Evolutionary conservation across 2,113 vertebrate species (phyloP).

Genomic region (Podarcis muralis): DNA sequence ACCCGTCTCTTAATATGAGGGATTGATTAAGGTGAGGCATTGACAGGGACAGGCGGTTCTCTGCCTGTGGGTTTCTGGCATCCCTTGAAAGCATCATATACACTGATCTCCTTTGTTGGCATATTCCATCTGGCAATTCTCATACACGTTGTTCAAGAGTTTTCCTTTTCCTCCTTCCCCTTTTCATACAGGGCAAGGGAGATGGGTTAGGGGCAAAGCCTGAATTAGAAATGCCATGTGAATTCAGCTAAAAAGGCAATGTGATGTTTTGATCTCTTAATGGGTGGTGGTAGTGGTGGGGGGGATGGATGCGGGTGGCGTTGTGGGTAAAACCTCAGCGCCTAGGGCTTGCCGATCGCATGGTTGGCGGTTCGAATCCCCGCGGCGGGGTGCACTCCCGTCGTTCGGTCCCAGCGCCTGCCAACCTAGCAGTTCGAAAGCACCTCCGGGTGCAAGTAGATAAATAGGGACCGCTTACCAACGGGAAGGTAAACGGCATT

Average conservation of each 20-base stretch:
- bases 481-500: too few relatives aligned
- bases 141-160: neutral
- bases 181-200: neutral
- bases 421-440: too few relatives aligned
- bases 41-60: neutral
- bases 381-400: too few relatives aligned
- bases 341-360: too few relatives aligned
- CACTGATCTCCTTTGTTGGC: neutral
- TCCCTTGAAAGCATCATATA: neutral
- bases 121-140: neutral
- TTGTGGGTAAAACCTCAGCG: too few relatives aligned
- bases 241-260: neutral
- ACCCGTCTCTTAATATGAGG: neutral
- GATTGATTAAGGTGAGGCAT: neutral
- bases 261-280: neutral
- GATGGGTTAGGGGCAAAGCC: neutral
- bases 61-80: neutral
- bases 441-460: too few relatives aligned
- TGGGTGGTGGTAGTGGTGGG: neutral
- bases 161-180: neutral
- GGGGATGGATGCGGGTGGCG: too few relatives aligned
- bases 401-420: too few relatives aligned
- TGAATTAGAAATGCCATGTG: neutral
- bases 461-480: too few relatives aligned
- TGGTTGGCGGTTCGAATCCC: too few relatives aligned